phyloP scores from a whole-genome alignment of 2,113 vertebrate species.

The Tetrax tetrax region DNA sequence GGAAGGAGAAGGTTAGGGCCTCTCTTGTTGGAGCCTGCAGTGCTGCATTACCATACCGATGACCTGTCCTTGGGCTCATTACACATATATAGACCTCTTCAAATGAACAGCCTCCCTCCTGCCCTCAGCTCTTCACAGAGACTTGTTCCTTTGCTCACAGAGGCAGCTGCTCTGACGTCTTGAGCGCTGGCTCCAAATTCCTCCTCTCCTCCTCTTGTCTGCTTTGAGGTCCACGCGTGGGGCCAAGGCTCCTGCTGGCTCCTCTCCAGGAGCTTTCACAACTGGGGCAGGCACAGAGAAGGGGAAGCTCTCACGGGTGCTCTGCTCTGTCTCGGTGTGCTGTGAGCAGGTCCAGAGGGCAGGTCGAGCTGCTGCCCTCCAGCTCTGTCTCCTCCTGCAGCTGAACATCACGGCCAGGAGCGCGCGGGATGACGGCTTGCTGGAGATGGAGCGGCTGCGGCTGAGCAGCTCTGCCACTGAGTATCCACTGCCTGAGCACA shows the following conservation, averaged over 20 bases:
- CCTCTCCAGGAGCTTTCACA: rapidly evolving
- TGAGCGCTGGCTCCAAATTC: rapidly evolving
- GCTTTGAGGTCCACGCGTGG: rapidly evolving
- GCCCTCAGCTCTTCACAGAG: neutral
- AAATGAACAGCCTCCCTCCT: neutral
- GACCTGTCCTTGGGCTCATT: neutral
- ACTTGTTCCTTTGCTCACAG: neutral
- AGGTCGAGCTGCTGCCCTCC: neutral
- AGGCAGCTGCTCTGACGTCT: rapidly evolving
- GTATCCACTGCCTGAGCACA: neutral
- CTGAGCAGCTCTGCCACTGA: neutral
- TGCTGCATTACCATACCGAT: too few species aligned
- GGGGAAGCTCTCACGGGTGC: neutral
- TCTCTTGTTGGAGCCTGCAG: too few species aligned
- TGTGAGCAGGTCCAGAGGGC: neutral
- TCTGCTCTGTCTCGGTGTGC: neutral
- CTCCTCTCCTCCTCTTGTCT: neutral
- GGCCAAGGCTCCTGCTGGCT: neutral
- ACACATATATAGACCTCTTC: rapidly evolving
- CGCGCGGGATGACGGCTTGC: rapidly evolving
- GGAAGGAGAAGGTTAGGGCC: neutral
- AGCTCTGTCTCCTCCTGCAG: neutral
- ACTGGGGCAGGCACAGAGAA: neutral
- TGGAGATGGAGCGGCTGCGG: neutral
- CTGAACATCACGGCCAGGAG: neutral